phyloP scores from a whole-genome alignment of 1,140 invertebrate species.

The Brachionus manjavacas region DNA sequence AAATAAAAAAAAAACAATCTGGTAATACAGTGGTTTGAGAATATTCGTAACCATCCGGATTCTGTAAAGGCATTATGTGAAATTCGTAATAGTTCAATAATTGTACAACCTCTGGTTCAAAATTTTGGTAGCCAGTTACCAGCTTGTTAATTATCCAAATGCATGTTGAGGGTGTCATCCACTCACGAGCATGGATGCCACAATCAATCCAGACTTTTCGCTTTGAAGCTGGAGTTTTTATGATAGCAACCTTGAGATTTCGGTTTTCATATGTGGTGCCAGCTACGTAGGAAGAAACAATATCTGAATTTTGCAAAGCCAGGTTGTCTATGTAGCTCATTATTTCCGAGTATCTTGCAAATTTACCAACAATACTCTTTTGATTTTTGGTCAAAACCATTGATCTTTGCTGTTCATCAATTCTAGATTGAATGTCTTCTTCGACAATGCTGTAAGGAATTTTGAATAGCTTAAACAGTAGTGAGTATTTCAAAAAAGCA shows the following conservation, averaged over 20 bases:
- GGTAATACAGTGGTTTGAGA: neutral
- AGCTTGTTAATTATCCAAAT: slow-evolving; percentile 31
- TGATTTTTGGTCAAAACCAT: neutral
- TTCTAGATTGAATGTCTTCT: neutral
- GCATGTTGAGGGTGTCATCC: slow-evolving; percentile 51
- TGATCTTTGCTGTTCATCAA: slow-evolving; percentile 16
- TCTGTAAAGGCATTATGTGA: slow-evolving; percentile 26
- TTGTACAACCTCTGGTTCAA: neutral
- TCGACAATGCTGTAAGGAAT: slow-evolving; percentile 2
- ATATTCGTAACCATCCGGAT: slow-evolving; percentile 43
- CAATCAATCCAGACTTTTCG: slow-evolving; percentile 38
- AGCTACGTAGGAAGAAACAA: neutral
- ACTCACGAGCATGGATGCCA: slow-evolving; percentile 48
- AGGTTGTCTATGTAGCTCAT: slow-evolving; percentile 2
- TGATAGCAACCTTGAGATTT: slow-evolving; percentile 15
- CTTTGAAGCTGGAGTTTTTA: neutral
- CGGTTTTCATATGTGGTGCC: slow-evolving; percentile 10
- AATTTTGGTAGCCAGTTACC: neutral
- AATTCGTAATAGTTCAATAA: slow-evolving; percentile 34
- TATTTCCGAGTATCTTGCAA: slow-evolving; percentile 19
- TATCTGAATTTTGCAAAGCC: neutral
- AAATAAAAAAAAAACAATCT: neutral
- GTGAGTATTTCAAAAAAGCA: slow-evolving; percentile 24
- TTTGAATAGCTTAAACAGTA: neutral
- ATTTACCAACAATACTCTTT: slow-evolving; percentile 20